A percentile compares a stretch with the other conserved stretches of the same genome.
These are phyloP conservation scores for Rhaphigaster nebulosa DNA, from an alignment of 2,888 invertebrate genomes.

Conservation along the genomic window DNA sequence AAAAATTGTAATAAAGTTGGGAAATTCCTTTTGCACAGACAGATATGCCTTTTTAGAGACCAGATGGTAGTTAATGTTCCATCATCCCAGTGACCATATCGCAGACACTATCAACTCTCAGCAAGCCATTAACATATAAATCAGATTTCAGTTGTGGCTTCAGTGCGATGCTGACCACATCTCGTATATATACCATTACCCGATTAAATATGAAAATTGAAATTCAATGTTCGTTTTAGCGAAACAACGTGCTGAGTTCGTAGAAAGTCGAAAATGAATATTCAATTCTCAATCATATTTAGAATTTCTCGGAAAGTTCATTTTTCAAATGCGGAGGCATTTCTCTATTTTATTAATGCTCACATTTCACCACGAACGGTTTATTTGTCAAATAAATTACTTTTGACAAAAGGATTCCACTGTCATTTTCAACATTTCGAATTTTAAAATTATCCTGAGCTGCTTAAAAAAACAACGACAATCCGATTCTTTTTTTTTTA, in stretches of 20 bases:
- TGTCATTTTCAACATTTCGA: no score
- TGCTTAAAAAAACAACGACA: no score
- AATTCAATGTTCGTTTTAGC: neutral
- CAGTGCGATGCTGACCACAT: neutral
- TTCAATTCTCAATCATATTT: neutral
- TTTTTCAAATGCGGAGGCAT: no score
- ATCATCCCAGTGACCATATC: neutral
- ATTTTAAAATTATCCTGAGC: no score
- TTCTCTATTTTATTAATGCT: no score
- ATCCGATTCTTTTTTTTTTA: no score
- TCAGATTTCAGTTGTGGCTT: neutral
- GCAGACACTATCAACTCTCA: neutral
- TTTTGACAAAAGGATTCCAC: no score
- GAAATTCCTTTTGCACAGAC: neutral
- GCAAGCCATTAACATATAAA: constrained; percentile 11
- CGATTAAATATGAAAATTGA: constrained; percentile 5
- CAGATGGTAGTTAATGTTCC: neutral
- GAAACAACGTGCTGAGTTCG: neutral
- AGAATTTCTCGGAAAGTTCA: neutral
- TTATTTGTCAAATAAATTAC: no score
- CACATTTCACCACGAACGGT: no score
- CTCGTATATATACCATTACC: neutral
- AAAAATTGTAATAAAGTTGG: neutral
- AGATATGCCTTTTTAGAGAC: neutral
- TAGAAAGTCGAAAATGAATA: neutral